These are phyloP conservation scores for Actinopyga echinites DNA, from an alignment of 53 echinoderm and acorn worm species.

Conservation along the genomic window DNA sequence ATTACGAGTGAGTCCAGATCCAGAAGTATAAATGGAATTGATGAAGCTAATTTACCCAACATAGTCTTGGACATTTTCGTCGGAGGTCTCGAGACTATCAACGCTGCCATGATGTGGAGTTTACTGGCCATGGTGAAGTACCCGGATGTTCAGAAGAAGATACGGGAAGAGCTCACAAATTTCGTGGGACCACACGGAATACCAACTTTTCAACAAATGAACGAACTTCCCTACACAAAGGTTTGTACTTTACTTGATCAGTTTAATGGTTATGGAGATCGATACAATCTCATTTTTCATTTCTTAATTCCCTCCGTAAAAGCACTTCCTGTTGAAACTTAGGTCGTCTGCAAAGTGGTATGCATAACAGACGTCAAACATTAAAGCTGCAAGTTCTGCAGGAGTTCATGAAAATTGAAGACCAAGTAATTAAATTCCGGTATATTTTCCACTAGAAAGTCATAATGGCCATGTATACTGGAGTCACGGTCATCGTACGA, in stretches of 20 bases:
- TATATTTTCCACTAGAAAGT: too few relatives aligned
- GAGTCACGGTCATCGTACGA: too few relatives aligned
- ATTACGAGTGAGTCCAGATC: neutral
- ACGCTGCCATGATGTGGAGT: conserved; percentile 77
- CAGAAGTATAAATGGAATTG: conserved; percentile 3
- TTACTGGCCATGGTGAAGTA: conserved; percentile 69
- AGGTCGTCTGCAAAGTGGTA: too few relatives aligned
- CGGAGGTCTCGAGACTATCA: conserved; percentile 82
- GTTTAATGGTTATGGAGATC: too few relatives aligned
- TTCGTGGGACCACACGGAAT: conserved; percentile 41
- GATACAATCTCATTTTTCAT: too few relatives aligned
- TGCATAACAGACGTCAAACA: too few relatives aligned
- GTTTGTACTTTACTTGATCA: conserved; percentile 42
- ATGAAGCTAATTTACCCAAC: conserved; percentile 60
- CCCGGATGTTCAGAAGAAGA: conserved; percentile 72
- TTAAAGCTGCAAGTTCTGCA: too few relatives aligned
- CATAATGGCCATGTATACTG: too few relatives aligned
- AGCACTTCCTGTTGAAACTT: too few relatives aligned
- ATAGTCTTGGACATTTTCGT: conserved; percentile 78
- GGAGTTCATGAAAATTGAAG: too few relatives aligned
- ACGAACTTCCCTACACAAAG: conserved; percentile 71
- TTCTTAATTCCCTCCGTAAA: too few relatives aligned
- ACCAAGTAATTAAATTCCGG: too few relatives aligned
- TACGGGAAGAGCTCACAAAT: conserved; percentile 71
- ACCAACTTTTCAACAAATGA: conserved; percentile 56